Base-by-base conservation (phyloP, 2,888 invertebrate species). In the Seladonia tumulorum region DNA sequence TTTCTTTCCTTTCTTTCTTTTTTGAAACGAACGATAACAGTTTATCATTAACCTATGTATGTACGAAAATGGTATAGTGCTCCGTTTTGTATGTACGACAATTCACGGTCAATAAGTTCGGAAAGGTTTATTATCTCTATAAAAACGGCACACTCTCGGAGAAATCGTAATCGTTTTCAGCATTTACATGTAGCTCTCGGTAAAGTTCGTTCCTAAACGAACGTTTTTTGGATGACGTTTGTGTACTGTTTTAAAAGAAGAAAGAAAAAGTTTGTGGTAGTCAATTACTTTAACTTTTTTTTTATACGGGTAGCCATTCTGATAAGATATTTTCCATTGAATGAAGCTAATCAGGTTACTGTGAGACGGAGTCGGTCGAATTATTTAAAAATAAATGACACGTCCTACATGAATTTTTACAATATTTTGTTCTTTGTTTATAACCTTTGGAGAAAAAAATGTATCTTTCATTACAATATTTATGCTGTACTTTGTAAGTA, bases 21-120 rank as follows among this genome's bases (percentile, higher is more conserved):
- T 76, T 35, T 63, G 22, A 14, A 14, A 79, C 70, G 49, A 71
- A 60, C 49, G 87, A 87, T 87, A 87, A 87, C 82, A 75, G 79
- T 80, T 79, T 86, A 80, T 87, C 79, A 70, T 82, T 86, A 85
- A 86, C 85, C 81, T 79, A 86, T 73, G 76, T 81, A 86, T 72
- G 76, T 84, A 83, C 68, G 74, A 86, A 82, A 82, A 82, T 70
- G 81, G 53, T 86, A 53, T 68, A 39, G 60, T 53, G n/a, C 45
- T 82, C 79, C 85, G 66, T 79, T 76, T 57, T 77, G 53, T 85
- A 79, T 73, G 53, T 68, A 76, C 39, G 47, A 53, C 60, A 76
- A 86, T 86, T 85, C 81, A 81, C 57, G 85, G 81, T 81, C 78
- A 86, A 71, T 79, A 79, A 82, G 86, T 85, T 85, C 29, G 70